Conservation (phyloP, 2,797 vertebrate species). For the Anabas testudineus region DNA sequence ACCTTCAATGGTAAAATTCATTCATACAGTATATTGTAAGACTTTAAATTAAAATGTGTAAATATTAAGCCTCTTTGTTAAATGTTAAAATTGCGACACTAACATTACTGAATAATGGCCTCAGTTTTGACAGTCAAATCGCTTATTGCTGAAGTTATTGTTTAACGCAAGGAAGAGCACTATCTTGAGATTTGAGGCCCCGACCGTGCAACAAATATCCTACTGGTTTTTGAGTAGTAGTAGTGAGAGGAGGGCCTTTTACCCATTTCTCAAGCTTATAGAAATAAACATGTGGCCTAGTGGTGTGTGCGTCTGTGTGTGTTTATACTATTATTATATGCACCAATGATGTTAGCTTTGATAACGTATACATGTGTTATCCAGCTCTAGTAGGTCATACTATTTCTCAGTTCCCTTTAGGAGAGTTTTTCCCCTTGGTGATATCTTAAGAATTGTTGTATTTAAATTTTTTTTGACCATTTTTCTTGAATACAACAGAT, state of each 20-base stretch:
- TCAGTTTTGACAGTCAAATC: neutral
- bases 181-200: constrained; percentile 11
- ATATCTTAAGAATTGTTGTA: too few species aligned
- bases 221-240: constrained; percentile 27
- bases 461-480: too few species aligned
- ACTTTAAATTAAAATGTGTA: constrained; percentile 24
- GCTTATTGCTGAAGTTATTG: constrained; percentile 4
- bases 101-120: neutral
- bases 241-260: neutral
- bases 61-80: constrained; percentile 9
- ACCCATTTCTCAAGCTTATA: neutral
- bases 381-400: neutral
- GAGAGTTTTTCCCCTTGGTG: neutral
- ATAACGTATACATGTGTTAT: too few species aligned
- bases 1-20: constrained; percentile 1
- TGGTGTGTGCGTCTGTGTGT: too few species aligned
- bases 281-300: neutral
- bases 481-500: too few species aligned
- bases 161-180: constrained; percentile 17
- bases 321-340: too few species aligned
- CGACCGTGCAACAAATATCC: constrained; percentile 20
- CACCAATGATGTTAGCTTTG: too few species aligned
- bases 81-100: neutral
- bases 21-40: neutral
- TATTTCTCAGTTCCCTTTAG: constrained; percentile 7